Evolutionary conservation across 2,888 invertebrate genomes (phyloP).

Genomic region (Drosophila trichaetosa): DNA sequence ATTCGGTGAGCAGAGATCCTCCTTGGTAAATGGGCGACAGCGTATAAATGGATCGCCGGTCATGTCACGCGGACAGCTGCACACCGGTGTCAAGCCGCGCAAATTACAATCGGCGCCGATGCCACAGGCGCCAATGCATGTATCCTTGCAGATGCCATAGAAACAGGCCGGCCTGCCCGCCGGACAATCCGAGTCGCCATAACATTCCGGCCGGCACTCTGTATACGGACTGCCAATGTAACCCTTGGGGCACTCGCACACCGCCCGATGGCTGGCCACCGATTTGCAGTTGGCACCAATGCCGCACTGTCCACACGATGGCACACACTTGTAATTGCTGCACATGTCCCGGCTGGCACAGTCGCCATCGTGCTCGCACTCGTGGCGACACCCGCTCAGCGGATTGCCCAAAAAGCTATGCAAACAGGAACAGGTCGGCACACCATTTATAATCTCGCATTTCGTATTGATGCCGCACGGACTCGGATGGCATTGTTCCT

Average conservation of each 20-base stretch:
- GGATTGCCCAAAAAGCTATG: constrained; percentile 92
- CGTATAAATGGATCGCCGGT: constrained; percentile 93
- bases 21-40: constrained; percentile 93
- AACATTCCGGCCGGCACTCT: constrained; percentile 92
- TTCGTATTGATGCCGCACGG: constrained; percentile 93
- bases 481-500: constrained; percentile 92
- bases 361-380: constrained; percentile 92
- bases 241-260: constrained; percentile 93
- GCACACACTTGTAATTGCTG: constrained; percentile 89
- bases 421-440: constrained; percentile 92
- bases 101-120: constrained; percentile 91
- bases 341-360: constrained; percentile 90
- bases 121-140: constrained; percentile 93
- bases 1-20: constrained; percentile 93
- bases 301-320: constrained; percentile 92
- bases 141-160: constrained; percentile 93
- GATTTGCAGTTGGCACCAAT: constrained; percentile 91
- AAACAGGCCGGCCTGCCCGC: constrained; percentile 91
- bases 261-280: constrained; percentile 90
- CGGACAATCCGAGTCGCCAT: constrained; percentile 92
- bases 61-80: constrained; percentile 94
- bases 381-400: constrained; percentile 91
- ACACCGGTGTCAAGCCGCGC: constrained; percentile 92
- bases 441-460: constrained; percentile 91
- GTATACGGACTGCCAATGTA: constrained; percentile 92